These are phyloP conservation scores for Galleria mellonella DNA, from an alignment of 1,140 invertebrate species.

Conservation along the genomic window DNA sequence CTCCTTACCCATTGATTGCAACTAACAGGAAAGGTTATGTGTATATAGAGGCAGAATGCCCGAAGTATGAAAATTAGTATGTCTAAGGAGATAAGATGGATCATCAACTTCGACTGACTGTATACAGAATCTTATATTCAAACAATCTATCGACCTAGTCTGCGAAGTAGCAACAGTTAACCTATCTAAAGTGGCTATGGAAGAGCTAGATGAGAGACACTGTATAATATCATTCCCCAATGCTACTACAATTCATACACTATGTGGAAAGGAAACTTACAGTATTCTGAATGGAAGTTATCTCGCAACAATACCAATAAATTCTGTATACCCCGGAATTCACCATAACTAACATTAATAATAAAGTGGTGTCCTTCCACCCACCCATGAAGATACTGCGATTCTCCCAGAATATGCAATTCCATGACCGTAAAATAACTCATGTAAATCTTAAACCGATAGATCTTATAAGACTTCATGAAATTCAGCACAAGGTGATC, in stretches of 20 bases:
- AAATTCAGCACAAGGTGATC: too few species aligned
- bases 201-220: slow-evolving; percentile 11
- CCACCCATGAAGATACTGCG: slow-evolving; percentile 9
- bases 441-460: too few species aligned
- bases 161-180: neutral
- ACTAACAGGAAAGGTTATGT: neutral
- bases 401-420: too few species aligned
- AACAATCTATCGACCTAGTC: neutral
- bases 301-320: slow-evolving; percentile 3
- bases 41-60: slow-evolving; percentile 10
- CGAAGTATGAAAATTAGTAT: slow-evolving; percentile 4
- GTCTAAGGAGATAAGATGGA: neutral
- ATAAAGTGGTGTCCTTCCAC: slow-evolving; percentile 8
- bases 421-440: too few species aligned
- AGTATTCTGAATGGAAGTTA: slow-evolving; percentile 6
- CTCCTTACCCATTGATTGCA: neutral
- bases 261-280: slow-evolving; percentile 6
- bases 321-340: slow-evolving; percentile 1
- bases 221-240: slow-evolving; percentile 8
- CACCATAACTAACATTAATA: slow-evolving; percentile 6
- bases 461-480: too few species aligned
- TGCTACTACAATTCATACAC: slow-evolving; percentile 9
- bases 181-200: slow-evolving; percentile 1
- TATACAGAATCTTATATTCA: slow-evolving; percentile 1
- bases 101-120: slow-evolving; percentile 2